Conservation (phyloP, 37 sponge, comb jelly and placozoan genomes). For the Beroe ovata region DNA sequence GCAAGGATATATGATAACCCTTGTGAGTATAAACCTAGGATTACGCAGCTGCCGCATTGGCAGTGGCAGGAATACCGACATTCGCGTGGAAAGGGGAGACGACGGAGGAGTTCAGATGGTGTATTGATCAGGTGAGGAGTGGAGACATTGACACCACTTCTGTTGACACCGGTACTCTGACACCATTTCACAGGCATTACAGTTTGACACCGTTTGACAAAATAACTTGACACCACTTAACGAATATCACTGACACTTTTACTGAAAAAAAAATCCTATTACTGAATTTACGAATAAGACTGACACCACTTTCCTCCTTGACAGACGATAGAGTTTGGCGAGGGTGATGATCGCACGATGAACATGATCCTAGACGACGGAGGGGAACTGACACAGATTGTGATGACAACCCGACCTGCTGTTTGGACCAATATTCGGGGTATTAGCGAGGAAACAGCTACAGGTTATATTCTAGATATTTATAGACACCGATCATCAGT, state of each 20-base stretch:
- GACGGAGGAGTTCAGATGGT: slow-evolving; percentile 45
- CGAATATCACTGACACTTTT: no score
- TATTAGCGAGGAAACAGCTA: slow-evolving; percentile 53
- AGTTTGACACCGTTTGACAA: no score
- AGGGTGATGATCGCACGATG: slow-evolving; percentile 27
- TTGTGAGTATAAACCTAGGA: no score
- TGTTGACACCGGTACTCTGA: no score
- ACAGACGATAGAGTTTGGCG: slow-evolving; percentile 37
- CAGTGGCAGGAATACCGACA: neutral
- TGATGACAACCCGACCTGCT: neutral
- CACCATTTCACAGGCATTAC: neutral
- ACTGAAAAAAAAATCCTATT: no score
- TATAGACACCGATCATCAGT: no score
- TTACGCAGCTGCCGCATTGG: slow-evolving; percentile 49
- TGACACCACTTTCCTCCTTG: slow-evolving; percentile 11
- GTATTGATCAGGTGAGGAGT: slow-evolving; percentile 34
- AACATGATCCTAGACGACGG: slow-evolving; percentile 72
- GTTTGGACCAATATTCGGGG: slow-evolving; percentile 8
- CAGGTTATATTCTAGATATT: no score
- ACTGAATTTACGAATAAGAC: no score
- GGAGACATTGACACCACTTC: neutral
- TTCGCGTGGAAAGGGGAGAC: slow-evolving; percentile 52
- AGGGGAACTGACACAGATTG: slow-evolving; percentile 58
- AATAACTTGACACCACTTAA: no score
- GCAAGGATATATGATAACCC: no score